phyloP scores from a whole-genome alignment of 2,888 invertebrate species.

The Polydrusus tereticollis region DNA sequence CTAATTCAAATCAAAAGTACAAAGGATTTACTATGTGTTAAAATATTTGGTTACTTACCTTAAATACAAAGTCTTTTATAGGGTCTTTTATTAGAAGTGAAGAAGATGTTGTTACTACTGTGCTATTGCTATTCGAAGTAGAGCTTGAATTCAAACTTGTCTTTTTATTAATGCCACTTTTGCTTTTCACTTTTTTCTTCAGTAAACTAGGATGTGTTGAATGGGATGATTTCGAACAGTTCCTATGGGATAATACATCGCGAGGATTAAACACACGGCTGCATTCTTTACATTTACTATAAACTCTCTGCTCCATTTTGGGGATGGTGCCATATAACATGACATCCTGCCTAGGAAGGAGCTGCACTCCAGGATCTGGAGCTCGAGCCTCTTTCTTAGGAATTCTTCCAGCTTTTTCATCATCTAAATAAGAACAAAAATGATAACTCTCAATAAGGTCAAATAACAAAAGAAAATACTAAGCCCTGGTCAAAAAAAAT shows the following conservation, averaged over 20 bases:
- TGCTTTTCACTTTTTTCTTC: slow-evolving; percentile 60
- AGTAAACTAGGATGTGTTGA: slow-evolving; percentile 52
- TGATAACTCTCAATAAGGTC: too few relatives aligned
- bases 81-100: slow-evolving; percentile 15
- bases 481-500: too few relatives aligned
- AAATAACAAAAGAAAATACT: too few relatives aligned
- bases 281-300: slow-evolving; percentile 62
- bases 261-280: slow-evolving; percentile 59
- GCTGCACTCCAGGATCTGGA: slow-evolving; percentile 53
- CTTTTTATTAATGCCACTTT: slow-evolving; percentile 47
- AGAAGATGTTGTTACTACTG: not conserved
- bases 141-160: slow-evolving; percentile 18
- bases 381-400: slow-evolving; percentile 5
- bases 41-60: slow-evolving; percentile 53
- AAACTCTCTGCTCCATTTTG: slow-evolving; percentile 62
- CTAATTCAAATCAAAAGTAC: too few relatives aligned
- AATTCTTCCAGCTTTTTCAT: slow-evolving; percentile 18
- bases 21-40: not conserved
- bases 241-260: slow-evolving; percentile 54
- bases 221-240: slow-evolving; percentile 56
- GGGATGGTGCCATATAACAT: slow-evolving; percentile 63
- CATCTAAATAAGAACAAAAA: slow-evolving; percentile 13
- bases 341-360: slow-evolving; percentile 62
- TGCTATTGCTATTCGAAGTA: slow-evolving; percentile 29
- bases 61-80: slow-evolving; percentile 53